Evolutionary conservation across 2,888 invertebrate genomes (phyloP).

Genomic region (Ochropacha duplaris): DNA sequence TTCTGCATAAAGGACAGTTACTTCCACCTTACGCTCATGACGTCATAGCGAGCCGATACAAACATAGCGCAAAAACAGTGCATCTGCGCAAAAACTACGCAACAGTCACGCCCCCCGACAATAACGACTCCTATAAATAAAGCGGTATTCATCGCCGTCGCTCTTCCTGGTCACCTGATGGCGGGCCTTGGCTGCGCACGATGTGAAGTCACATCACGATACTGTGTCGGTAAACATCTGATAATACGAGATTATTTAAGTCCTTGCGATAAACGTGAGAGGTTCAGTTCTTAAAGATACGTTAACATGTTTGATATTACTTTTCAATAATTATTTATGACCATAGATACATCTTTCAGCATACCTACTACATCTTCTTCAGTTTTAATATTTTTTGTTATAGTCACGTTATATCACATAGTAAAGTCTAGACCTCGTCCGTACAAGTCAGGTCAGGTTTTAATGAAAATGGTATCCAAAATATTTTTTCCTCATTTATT

Average conservation of each 20-base stretch:
- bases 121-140: slow-evolving; percentile 46
- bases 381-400: too few species aligned
- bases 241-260: slow-evolving; percentile 4
- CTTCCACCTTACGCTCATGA: slow-evolving; percentile 6
- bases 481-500: too few species aligned
- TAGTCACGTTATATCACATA: too few species aligned
- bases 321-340: too few species aligned
- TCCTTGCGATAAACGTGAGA: background rate
- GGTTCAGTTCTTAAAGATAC: too few species aligned
- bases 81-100: slow-evolving; percentile 43
- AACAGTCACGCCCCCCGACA: slow-evolving; percentile 42
- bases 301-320: too few species aligned
- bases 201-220: slow-evolving; percentile 24
- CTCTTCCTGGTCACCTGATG: slow-evolving; percentile 62
- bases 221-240: slow-evolving; percentile 2
- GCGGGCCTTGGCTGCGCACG: slow-evolving; percentile 40
- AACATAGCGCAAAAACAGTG: slow-evolving; percentile 27
- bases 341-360: too few species aligned
- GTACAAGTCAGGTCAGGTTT: too few species aligned
- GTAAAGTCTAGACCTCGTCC: too few species aligned
- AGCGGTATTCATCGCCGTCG: slow-evolving; percentile 42
- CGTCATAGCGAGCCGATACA: slow-evolving; percentile 13
- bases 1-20: background rate
- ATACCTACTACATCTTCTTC: too few species aligned
- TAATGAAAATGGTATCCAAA: too few species aligned